Evolutionary conservation across 2,797 vertebrate species (phyloP), one percentile per base, ranked within the genome.

Genomic region (Limnodromus scolopaceus): DNA sequence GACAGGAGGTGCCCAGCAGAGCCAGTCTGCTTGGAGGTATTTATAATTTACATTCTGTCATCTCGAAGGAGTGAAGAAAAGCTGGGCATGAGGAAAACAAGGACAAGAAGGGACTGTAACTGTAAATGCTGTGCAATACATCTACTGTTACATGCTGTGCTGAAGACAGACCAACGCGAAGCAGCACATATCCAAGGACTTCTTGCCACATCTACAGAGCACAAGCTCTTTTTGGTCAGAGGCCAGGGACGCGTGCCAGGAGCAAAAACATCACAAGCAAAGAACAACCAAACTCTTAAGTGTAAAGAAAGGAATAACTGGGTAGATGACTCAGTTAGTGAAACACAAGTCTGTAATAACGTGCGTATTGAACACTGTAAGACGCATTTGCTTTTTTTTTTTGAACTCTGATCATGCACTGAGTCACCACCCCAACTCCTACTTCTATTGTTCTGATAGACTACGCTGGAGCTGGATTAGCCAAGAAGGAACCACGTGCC

Each of bases 361-460:
- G 10, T 41, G 54, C 24, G 13, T 81, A 94, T 36, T 25, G 79
- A 97, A 89, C 2, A 3, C 24, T 8, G 22, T 85, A 91, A 96
- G 92, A 91, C 46, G 82, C 72, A 78, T 88, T 92, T 84, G 92
- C 87, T 79, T 58, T 92, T 27, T 36, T 58, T 60, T 93, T 88
- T 15, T 65, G 75, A 97, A 66, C 94, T 85, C 86, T 38, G 92
- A 91, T 75, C 84, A 43, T 13, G 64, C 87, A 55, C 88, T 97
- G 96, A 97, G 79, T 96, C 95, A 96, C 84, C 72, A 54, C 77
- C 49, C 53, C 76, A 85, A 89, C 95, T 92, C 95, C 92, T 84
- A 83, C 94, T 70, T 48, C 93, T 77, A 92, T 92, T 95, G 93
- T 96, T 94, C 96, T 0, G 7, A 71, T 3, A 76, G 64, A 60